phyloP scores from a whole-genome alignment of 2,113 vertebrate species.

The Takifugu bimaculatus region DNA sequence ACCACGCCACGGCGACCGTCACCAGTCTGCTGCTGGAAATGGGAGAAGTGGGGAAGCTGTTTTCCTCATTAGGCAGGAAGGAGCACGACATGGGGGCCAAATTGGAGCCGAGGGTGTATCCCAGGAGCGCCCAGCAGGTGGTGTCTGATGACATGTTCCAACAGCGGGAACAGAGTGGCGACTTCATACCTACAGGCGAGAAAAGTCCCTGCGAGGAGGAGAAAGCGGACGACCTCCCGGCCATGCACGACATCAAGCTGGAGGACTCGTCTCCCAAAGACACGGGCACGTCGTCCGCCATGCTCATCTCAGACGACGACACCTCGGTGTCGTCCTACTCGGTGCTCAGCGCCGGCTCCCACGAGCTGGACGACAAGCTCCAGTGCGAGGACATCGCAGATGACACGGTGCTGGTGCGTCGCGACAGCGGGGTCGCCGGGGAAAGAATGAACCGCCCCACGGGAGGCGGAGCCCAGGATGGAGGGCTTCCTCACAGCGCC shows the following conservation, averaged over 20 bases:
- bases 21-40: slow-evolving; percentile 96
- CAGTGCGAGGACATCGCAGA: slow-evolving; percentile 95
- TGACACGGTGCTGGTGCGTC: slow-evolving; percentile 89
- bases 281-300: slow-evolving; percentile 83
- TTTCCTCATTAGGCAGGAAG: slow-evolving; percentile 60
- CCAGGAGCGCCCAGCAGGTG: slow-evolving; percentile 8
- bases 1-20: slow-evolving; percentile 92
- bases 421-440: slow-evolving; percentile 16
- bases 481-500: slow-evolving; percentile 77
- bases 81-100: slow-evolving; percentile 44
- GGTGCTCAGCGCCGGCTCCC: slow-evolving; percentile 90
- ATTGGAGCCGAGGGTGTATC: slow-evolving; percentile 1
- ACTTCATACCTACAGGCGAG: slow-evolving; percentile 42
- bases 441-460: slow-evolving; percentile 17
- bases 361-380: slow-evolving; percentile 91
- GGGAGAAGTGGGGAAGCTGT: slow-evolving; percentile 94
- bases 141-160: background rate
- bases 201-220: slow-evolving; percentile 20
- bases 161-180: slow-evolving; percentile 48
- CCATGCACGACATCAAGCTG: slow-evolving; percentile 93
- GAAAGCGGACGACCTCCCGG: slow-evolving; percentile 46
- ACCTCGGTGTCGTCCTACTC: slow-evolving; percentile 98
- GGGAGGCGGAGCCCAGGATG: slow-evolving; percentile 20
- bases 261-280: slow-evolving; percentile 92
- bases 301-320: slow-evolving; percentile 94